Evolutionary conservation across 2,888 invertebrate species (phyloP).

Genomic region (Eilema caniola): DNA sequence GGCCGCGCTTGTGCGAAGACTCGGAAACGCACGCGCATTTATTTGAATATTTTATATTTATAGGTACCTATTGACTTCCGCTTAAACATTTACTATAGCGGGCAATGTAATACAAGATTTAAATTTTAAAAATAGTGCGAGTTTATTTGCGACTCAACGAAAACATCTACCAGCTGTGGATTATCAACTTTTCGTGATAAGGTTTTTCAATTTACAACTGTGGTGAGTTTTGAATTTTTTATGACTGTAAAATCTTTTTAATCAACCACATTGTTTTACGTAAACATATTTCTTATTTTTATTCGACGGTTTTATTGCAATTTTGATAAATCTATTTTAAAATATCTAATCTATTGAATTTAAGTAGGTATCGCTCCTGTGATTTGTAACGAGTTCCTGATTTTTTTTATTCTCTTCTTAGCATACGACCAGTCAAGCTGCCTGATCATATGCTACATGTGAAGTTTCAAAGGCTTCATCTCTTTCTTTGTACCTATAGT

Average conservation of each 20-base stretch:
- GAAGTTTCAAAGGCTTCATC: too few relatives aligned
- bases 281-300: background rate
- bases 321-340: background rate
- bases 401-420: background rate
- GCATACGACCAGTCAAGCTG: too few relatives aligned
- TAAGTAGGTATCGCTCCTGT: background rate
- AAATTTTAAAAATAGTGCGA: conserved; percentile 30
- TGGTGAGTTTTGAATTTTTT: conserved; percentile 66
- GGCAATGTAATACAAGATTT: conserved; percentile 17
- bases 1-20: conserved; percentile 55
- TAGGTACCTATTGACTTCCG: conserved; percentile 13
- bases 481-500: too few relatives aligned
- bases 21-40: conserved; percentile 43
- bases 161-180: conserved; percentile 45
- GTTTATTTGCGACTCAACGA: conserved; percentile 41
- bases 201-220: conserved; percentile 68
- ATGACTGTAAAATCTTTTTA: conserved; percentile 38
- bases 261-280: conserved; percentile 12
- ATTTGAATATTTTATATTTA: conserved; percentile 3
- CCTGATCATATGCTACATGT: too few relatives aligned
- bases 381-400: background rate
- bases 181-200: conserved; percentile 57
- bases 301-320: background rate
- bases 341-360: background rate
- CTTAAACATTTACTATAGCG: conserved; percentile 16